Base-by-base conservation (phyloP, 1,140 invertebrate genomes). In the Coptotermes formosanus region DNA sequence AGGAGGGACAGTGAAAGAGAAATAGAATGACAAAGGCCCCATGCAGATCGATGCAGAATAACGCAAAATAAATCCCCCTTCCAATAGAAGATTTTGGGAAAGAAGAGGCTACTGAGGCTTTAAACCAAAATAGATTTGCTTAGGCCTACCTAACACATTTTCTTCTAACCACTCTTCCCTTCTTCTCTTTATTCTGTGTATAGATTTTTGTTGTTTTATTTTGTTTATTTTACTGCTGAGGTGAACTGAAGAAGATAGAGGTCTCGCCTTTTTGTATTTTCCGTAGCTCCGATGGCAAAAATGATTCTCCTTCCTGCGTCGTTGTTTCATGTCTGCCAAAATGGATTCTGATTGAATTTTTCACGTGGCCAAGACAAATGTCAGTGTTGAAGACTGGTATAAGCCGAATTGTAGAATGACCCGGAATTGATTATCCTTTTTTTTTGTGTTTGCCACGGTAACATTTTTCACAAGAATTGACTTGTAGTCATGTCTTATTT, bases 41-140 rank as follows among this genome's bases (percentile, higher is more conserved):
- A 75, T 75, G 64, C 25, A 75, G 64, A 75, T 75, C 25, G 8
- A 75, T n/a, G 64, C n/a, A 25, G 64, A 9, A 75, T 75, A 75
- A 75, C n/a, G 64, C 64, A 75, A 75, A 75, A n/a, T 75, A 75
- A 75, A 75, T 75, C 64, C 64, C 19, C 64, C 64, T 69, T 75
- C 64, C 64, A 75, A 75, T 75, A 25, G 64, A 75, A 75, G 64
- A 75, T 75, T 75, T 75, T 30, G 64, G n/a, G 19, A 12, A 30
- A 30, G 64, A 75, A 75, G 64, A 75, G 30, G 64, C 64, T 75
- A 75, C 64, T 75, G 64, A 30, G 64, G 64, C 64, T 75, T 75
- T 30, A 30, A 75, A 75, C 64, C 64, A 75, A 75, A 75, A 75
- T 75, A 30, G n/a, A 30, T n/a, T 75, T 30, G 9, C 64, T 75